Evolutionary conservation across 2,113 vertebrate species (phyloP), one percentile per base, ranked within the genome.

Genomic region (Pycnonotus jocosus): DNA sequence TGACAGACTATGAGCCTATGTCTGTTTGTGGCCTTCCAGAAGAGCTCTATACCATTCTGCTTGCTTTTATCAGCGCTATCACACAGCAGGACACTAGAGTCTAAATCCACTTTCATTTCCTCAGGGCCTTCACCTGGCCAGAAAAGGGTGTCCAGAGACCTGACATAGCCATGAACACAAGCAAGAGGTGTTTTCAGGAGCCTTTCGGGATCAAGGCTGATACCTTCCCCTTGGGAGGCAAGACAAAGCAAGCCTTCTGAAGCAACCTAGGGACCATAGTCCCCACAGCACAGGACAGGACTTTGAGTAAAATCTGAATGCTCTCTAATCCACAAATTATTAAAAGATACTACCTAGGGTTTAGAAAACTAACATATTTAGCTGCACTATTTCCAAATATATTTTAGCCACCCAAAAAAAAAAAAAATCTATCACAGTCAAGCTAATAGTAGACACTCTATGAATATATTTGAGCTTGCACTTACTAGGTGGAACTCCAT

Each of bases 241-340:
- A 72, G 50, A 57, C 30, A 82, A 69, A 48, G 11, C 0, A 1
- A 60, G 11, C 3, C n/a, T 94, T 60, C 37, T 90, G 45, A 50
- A 73, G 31, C 0, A 1, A 44, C 14, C 10, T 5, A 11, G 28
- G 15, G 25, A 30, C 19, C 8, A 9, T 3, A 60, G 7, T 48
- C 12, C 23, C 13, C 47, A 25, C 19, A 50, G 15, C 5, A 50
- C 4, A 17, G 24, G 35, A 35, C 48, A 71, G 9, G 19, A 60
- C 9, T 81, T 58, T 2, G 3, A 45, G 44, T 47, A 35, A 85
- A 70, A 65, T 48, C 12, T 58, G 48, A 47, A 68, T 44, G 10
- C 23, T 62, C 12, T 31, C 22, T 70, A 78, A 85, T 35, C 37
- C 17, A 82, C 30, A 64, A 68, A 64, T 22, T 2, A 81, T 51